Conservation (phyloP, 2,888 invertebrate genomes). For the Microchrysa polita region DNA sequence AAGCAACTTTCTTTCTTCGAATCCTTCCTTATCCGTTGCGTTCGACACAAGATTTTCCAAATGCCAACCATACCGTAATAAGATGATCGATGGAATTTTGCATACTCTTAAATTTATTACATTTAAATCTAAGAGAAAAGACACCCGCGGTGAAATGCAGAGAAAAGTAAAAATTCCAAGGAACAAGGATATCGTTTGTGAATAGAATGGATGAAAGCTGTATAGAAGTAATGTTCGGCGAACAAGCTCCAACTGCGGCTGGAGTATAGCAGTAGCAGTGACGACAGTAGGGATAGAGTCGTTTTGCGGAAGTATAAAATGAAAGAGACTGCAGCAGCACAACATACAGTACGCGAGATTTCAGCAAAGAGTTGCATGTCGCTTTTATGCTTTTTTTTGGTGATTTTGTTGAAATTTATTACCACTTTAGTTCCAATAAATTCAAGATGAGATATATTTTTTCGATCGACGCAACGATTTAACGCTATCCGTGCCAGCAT, state of each 20-base stretch:
- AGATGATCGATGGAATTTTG: conserved; percentile 41
- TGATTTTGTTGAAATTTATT: conserved; percentile 32
- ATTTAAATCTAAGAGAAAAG: conserved; percentile 4
- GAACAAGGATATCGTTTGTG: no score
- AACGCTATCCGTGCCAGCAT: conserved; percentile 7
- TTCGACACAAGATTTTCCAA: background rate
- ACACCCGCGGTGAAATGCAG: background rate
- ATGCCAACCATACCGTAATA: background rate
- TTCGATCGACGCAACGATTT: conserved; percentile 37
- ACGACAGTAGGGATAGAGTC: background rate
- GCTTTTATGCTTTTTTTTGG: conserved; percentile 33
- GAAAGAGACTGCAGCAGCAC: conserved; percentile 7
- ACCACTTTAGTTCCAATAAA: conserved; percentile 46
- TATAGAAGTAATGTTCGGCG: no score
- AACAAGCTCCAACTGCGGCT: no score
- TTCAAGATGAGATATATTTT: conserved; percentile 42
- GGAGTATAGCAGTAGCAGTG: background rate
- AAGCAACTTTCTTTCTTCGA: no score
- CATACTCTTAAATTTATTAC: conserved; percentile 28
- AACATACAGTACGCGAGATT: conserved; percentile 8
- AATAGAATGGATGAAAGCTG: conserved; percentile 12
- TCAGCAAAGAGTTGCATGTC: conserved; percentile 15
- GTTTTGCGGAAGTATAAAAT: conserved; percentile 31
- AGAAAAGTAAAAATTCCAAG: conserved; percentile 24
- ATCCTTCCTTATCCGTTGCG: no score